Conservation (phyloP, 2,797 vertebrate genomes). For the Protosalanx chinensis region DNA sequence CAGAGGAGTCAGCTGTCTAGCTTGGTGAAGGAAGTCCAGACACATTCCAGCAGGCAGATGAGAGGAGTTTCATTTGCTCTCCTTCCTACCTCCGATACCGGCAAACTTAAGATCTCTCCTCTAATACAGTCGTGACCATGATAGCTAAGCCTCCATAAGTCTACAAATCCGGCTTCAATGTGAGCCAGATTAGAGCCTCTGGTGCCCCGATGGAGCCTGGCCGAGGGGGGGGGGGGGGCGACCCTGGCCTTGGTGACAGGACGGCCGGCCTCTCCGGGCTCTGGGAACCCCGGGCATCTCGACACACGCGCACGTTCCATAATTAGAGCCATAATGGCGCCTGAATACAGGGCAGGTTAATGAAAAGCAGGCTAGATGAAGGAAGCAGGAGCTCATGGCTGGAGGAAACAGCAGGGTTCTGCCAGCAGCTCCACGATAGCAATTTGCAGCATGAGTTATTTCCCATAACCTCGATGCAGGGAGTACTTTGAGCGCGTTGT, state of each 20-base stretch:
- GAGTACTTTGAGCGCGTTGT: conserved; percentile 69
- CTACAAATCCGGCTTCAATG: conserved; percentile 70
- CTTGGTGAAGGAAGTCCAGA: conserved; percentile 61
- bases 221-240: conserved; percentile 24
- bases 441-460: conserved; percentile 83
- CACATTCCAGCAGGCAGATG: conserved; percentile 64
- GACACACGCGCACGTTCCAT: conserved; percentile 71
- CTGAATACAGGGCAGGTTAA: conserved; percentile 76
- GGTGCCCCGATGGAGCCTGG: conserved; percentile 41
- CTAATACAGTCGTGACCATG: conserved; percentile 65
- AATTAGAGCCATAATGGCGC: conserved; percentile 80
- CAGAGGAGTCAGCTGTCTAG: conserved; percentile 17
- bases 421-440: conserved; percentile 76
- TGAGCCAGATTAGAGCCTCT: conserved; percentile 64
- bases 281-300: conserved; percentile 58
- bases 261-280: conserved; percentile 62
- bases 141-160: conserved; percentile 66
- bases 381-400: conserved; percentile 75
- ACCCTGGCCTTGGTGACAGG: conserved; percentile 68
- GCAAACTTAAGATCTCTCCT: conserved; percentile 64
- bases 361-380: conserved; percentile 71
- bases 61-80: conserved; percentile 70
- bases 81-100: conserved; percentile 58
- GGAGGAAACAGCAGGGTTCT: conserved; percentile 76
- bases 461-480: conserved; percentile 67